Conservation (phyloP, 1,140 invertebrate genomes). For the Tetramorium simillimum region DNA sequence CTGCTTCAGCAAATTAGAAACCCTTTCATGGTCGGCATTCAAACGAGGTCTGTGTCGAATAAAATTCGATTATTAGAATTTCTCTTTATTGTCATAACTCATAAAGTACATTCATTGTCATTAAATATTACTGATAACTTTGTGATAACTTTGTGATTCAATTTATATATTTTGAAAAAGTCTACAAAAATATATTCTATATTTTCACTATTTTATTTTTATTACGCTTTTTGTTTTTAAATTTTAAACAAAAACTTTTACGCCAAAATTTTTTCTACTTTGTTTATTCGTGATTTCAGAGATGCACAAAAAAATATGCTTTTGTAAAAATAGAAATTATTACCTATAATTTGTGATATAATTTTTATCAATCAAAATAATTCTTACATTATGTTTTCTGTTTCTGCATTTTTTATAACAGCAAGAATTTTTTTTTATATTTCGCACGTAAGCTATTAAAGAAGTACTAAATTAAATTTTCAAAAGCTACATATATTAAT, state of each 20-base stretch:
- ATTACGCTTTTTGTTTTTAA: neutral
- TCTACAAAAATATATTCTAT: neutral
- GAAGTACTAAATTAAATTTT: neutral
- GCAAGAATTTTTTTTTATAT: neutral
- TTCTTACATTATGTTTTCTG: neutral
- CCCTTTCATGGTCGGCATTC: neutral
- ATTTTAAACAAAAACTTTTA: neutral
- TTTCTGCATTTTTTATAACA: neutral
- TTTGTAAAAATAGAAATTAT: neutral
- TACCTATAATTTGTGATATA: neutral
- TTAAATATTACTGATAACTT: neutral
- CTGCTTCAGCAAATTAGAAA: conserved; percentile 24
- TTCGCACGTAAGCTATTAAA: neutral
- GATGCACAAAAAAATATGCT: neutral
- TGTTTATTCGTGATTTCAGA: neutral
- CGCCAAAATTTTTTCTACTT: neutral
- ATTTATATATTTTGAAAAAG: neutral
- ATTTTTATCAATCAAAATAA: neutral
- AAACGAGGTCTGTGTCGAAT: neutral
- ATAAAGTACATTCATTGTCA: neutral
- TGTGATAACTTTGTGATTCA: neutral
- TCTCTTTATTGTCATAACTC: neutral
- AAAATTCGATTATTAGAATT: neutral
- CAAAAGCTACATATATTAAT: neutral
- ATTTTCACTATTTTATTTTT: neutral